These are phyloP conservation scores for Limosa lapponica DNA, from an alignment of 2,797 vertebrate genomes.

Conservation along the genomic window DNA sequence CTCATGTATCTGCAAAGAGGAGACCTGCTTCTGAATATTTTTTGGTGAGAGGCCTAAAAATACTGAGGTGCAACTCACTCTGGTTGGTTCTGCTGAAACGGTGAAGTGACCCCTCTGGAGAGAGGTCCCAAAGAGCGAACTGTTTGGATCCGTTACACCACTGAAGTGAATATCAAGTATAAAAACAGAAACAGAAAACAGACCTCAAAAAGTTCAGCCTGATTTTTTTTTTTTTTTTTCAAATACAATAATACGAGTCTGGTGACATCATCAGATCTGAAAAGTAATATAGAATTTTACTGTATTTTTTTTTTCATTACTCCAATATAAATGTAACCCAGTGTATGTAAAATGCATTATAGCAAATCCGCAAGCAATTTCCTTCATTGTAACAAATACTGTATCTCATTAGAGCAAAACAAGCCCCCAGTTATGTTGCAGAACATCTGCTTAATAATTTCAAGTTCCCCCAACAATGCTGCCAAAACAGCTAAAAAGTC, in stretches of 20 bases:
- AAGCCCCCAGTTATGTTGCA: slow-evolving; percentile 5
- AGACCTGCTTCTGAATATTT: background rate
- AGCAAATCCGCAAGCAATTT: slow-evolving; percentile 63
- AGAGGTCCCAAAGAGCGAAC: slow-evolving; percentile 41
- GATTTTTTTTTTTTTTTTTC: slow-evolving; percentile 38
- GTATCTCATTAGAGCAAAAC: slow-evolving; percentile 62
- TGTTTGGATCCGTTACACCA: slow-evolving; percentile 5
- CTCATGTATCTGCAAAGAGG: background rate
- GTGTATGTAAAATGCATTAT: slow-evolving; percentile 72
- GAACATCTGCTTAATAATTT: slow-evolving; percentile 77
- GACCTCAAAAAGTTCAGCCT: slow-evolving; percentile 34
- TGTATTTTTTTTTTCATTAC: slow-evolving; percentile 36
- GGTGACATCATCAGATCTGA: slow-evolving; percentile 69
- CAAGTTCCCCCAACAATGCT: slow-evolving; percentile 26
- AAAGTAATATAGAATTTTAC: slow-evolving; percentile 59
- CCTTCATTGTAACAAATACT: slow-evolving; percentile 64
- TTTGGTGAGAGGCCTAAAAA: background rate
- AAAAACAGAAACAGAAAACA: slow-evolving; percentile 67
- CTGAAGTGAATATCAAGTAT: slow-evolving; percentile 47
- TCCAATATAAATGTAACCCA: slow-evolving; percentile 50
- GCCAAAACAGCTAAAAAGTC: slow-evolving; percentile 43
- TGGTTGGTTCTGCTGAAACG: slow-evolving; percentile 20
- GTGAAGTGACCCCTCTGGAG: slow-evolving; percentile 10
- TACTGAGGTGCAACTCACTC: background rate
- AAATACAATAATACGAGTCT: slow-evolving; percentile 25